A percentile compares a stretch with the other conserved stretches of the same genome.
Evolutionary conservation across 2,797 vertebrate genomes (phyloP).

Genomic region (Ceryle rudis): DNA sequence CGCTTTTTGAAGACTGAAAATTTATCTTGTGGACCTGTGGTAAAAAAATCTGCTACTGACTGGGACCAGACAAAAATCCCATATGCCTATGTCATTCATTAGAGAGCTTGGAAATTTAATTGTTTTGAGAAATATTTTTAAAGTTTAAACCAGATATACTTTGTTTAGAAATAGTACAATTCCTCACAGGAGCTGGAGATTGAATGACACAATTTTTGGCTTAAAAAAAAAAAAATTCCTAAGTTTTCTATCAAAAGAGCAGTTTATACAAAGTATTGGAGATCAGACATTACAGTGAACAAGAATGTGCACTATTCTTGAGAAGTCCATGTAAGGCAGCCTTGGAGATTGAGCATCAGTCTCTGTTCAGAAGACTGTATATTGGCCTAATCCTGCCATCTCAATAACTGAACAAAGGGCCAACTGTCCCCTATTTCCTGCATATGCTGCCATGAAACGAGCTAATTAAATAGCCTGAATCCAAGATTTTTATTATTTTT

Average conservation of each 20-base stretch:
- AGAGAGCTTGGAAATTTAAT: background rate
- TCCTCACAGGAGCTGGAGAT: background rate
- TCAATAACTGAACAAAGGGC: background rate
- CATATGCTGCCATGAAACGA: background rate
- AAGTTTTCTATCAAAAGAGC: background rate
- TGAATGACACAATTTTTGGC: background rate
- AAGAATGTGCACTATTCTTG: background rate
- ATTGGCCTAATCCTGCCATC: background rate
- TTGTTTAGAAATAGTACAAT: background rate
- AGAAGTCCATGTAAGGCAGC: background rate
- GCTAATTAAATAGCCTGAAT: background rate
- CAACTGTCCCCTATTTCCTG: background rate
- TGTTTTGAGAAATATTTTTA: background rate
- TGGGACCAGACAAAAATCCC: background rate
- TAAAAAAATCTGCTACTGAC: background rate
- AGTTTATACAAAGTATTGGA: background rate
- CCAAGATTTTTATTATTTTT: background rate
- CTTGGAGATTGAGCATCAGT: background rate
- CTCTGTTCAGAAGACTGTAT: background rate
- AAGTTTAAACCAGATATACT: background rate
- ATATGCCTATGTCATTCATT: background rate
- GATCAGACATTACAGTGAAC: background rate
- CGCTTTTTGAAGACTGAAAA: background rate
- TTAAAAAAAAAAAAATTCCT: background rate
- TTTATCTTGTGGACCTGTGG: background rate